Evolutionary conservation across 2,797 vertebrate species (phyloP).

Genomic region (Melanogrammus aeglefinus): DNA sequence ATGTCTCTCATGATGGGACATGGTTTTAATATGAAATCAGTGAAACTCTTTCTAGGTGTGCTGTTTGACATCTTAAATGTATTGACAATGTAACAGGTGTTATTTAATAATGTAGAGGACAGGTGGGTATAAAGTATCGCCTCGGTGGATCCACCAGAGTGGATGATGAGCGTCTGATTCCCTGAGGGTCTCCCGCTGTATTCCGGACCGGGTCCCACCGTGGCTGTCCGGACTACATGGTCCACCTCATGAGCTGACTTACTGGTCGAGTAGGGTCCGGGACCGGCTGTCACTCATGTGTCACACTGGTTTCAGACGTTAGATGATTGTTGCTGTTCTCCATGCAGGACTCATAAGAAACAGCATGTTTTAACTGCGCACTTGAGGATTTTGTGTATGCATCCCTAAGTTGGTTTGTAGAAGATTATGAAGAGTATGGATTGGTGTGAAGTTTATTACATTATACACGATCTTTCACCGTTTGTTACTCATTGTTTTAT

Average conservation of each 20-base stretch:
- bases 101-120: not conserved
- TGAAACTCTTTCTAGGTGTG: not conserved
- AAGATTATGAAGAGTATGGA: not conserved
- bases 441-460: not conserved
- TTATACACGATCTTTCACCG: not conserved
- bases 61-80: not conserved
- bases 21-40: not conserved
- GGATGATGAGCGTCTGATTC: not conserved
- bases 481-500: not conserved
- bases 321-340: not conserved
- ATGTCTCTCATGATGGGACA: not conserved
- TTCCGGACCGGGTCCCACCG: not conserved
- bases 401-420: not conserved
- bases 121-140: not conserved
- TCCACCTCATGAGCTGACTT: not conserved
- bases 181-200: not conserved
- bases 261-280: not conserved
- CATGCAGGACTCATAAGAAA: not conserved
- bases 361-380: not conserved
- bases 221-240: not conserved
- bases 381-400: not conserved
- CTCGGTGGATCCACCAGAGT: not conserved
- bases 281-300: not conserved
- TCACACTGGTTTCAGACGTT: not conserved
- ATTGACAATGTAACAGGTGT: not conserved